phyloP scores from a whole-genome alignment of 2,797 vertebrate species.

The Channallabes apus region DNA sequence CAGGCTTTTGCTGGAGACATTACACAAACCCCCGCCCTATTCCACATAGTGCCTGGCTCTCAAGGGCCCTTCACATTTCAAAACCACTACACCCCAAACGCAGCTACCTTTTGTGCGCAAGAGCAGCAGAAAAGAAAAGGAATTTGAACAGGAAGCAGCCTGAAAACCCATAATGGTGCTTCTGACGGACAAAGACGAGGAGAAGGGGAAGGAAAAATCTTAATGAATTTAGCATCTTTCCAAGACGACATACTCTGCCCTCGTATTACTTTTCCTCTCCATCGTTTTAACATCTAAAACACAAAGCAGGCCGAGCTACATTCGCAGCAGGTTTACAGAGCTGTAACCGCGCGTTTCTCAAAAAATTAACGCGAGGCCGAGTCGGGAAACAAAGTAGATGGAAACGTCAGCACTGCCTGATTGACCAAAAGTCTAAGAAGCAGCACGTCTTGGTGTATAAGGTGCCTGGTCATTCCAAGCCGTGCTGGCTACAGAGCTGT shows the following conservation, averaged over 20 bases:
- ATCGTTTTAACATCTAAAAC: constrained; percentile 44
- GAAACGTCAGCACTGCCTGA: constrained; percentile 14
- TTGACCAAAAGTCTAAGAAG: constrained; percentile 29
- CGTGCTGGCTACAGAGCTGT: constrained; percentile 56
- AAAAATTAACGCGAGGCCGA: not conserved
- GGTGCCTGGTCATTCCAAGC: constrained; percentile 59
- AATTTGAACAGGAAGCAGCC: constrained; percentile 85
- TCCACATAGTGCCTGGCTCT: constrained; percentile 72
- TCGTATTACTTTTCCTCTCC: constrained; percentile 51
- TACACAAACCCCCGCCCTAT: constrained; percentile 77
- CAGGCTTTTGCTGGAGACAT: constrained; percentile 77
- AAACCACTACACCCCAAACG: constrained; percentile 73
- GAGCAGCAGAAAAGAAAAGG: constrained; percentile 74
- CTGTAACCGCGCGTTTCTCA: constrained; percentile 2
- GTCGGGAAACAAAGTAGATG: constrained; percentile 29
- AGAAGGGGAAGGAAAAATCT: constrained; percentile 71
- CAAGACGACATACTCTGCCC: constrained; percentile 69
- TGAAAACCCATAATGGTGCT: constrained; percentile 87
- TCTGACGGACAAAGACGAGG: constrained; percentile 75
- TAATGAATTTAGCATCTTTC: constrained; percentile 81
- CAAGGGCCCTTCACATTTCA: constrained; percentile 74
- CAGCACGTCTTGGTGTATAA: constrained; percentile 49
- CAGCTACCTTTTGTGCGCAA: constrained; percentile 82
- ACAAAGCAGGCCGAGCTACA: constrained; percentile 3
- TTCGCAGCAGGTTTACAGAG: not conserved